phyloP scores from a whole-genome alignment of 2,113 vertebrate species.

The Lepus americanus region DNA sequence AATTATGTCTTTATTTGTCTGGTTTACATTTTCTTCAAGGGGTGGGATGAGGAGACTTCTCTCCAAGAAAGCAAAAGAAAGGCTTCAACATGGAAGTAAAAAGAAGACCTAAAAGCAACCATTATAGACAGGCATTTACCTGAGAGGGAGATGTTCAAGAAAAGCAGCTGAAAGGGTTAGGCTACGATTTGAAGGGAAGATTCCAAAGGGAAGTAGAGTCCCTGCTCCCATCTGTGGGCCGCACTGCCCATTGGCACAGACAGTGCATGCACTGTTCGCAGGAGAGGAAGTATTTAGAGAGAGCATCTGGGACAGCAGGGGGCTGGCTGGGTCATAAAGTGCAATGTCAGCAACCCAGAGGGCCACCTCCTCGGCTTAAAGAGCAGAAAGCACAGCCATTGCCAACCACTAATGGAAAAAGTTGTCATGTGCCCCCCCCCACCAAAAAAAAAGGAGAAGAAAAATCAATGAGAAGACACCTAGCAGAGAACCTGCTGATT shows the following conservation, averaged over 20 bases:
- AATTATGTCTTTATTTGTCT: constrained; percentile 26
- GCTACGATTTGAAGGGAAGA: too few relatives aligned
- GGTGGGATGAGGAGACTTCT: neutral
- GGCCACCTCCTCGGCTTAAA: neutral
- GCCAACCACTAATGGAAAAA: neutral
- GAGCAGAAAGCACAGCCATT: neutral
- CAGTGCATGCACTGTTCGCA: accelerated
- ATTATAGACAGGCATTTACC: neutral
- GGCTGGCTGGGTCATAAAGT: neutral
- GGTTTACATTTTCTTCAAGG: neutral
- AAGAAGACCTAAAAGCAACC: neutral
- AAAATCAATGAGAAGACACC: neutral
- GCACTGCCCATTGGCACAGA: too few relatives aligned
- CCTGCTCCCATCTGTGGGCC: neutral
- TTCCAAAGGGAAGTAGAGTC: neutral
- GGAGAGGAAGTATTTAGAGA: neutral
- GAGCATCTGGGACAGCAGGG: neutral
- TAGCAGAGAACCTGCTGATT: neutral
- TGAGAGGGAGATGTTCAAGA: neutral
- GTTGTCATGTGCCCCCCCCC: neutral
- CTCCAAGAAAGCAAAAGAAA: neutral
- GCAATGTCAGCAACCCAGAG: neutral
- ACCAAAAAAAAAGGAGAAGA: neutral
- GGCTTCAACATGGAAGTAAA: neutral
- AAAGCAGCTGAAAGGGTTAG: neutral